Conservation (phyloP, 2,888 invertebrate genomes). For the Limnephilus auricula region DNA sequence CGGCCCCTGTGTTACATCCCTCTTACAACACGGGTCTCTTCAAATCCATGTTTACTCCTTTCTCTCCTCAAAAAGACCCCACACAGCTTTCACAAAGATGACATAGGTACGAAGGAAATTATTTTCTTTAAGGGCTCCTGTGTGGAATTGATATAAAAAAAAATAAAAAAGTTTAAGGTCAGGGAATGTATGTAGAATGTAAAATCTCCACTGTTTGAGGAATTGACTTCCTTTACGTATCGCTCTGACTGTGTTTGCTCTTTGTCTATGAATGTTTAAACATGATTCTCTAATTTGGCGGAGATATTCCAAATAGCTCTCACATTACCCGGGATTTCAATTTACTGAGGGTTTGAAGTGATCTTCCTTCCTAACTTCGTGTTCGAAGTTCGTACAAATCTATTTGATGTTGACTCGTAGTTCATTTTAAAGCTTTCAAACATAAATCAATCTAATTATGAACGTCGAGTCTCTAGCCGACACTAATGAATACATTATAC, state of each 20-base stretch:
- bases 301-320: conserved; percentile 27
- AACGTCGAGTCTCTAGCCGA: background rate
- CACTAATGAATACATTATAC: background rate
- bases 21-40: no score
- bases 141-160: no score
- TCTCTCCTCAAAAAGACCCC: no score
- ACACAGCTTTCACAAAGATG: no score
- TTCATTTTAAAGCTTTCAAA: conserved; percentile 5
- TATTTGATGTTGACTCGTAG: background rate
- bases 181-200: no score
- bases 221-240: background rate
- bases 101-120: no score
- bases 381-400: background rate
- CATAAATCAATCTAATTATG: background rate
- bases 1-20: no score
- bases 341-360: conserved; percentile 2
- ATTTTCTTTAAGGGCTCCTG: no score
- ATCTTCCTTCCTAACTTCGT: conserved; percentile 5
- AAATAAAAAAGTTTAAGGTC: background rate
- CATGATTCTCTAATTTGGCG: conserved; percentile 25
- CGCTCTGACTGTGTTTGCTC: background rate
- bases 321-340: conserved; percentile 25
- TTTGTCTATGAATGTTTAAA: conserved; percentile 20
- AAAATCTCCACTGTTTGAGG: background rate
- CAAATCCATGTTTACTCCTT: no score